Evolutionary conservation across 2,797 vertebrate species (phyloP), one percentile per base, ranked within the genome.

Genomic region (Takifugu rubripes): DNA sequence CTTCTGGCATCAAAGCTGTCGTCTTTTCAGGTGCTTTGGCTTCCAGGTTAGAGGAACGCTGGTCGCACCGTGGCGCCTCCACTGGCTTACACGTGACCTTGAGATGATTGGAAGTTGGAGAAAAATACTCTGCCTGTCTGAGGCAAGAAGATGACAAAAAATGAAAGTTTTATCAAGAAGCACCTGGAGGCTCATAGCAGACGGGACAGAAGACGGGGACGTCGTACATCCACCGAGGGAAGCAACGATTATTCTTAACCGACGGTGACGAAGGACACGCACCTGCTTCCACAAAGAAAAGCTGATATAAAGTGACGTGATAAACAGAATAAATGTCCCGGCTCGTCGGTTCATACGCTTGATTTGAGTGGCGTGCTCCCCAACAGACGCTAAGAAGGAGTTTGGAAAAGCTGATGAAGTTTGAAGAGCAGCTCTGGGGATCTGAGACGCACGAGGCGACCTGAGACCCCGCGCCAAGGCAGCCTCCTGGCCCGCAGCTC

Each of bases 81-180:
- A 67, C 70, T 60, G 47, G 78, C 72, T 87, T 83, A 87, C 78
- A 77, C 78, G 62, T 79, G 85, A 82, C 85, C 84, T 87, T 89
- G 88, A 87, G 88, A 88, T 86, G 82, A 86, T 83, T 86, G 72
- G 74, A 83, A 86, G 83, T 85, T 86, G 83, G 84, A 81, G 76
- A 81, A 78, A 77, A 83, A 84, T 79, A 60, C 0, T 3, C 65
- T 36, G 52, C 69, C 65, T 68, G 66, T 70, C 62, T 78, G 79
- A 65, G 70, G 55, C 66, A 75, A 74, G 74, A 82, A 77, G 79
- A 70, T 75, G 78, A 84, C 75, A 70, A 72, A 79, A 85, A 84
- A 84, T 74, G 74, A 71, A 72, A 72, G 65, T 71, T 71, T n/a
- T 74, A 88, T 85, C 75, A 77, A 70, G 82, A 76, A 78, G 75